Percentiles rank a stretch among this genome's conserved stretches.
Conservation (phyloP, 2,113 vertebrate genomes). For the Salvelinus namaycush region DNA sequence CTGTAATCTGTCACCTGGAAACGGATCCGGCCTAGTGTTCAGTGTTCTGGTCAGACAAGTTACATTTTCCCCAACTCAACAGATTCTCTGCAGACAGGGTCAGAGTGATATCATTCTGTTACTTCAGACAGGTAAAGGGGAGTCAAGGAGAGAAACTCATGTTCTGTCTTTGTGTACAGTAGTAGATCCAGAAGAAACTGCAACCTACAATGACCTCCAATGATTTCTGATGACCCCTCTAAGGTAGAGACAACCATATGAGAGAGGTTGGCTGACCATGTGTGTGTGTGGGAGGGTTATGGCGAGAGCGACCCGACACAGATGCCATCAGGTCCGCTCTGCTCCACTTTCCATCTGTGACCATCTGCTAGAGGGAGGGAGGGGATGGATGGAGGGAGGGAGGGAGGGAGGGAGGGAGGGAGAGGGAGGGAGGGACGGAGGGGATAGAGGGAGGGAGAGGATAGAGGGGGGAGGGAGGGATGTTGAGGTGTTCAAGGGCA, state of each 20-base stretch:
- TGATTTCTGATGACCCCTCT: too few relatives aligned
- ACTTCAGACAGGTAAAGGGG: too few relatives aligned
- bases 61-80: slow-evolving; percentile 18
- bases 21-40: slow-evolving; percentile 44
- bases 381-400: neutral
- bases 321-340: slow-evolving; percentile 48
- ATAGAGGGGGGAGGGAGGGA: neutral
- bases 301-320: neutral
- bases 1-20: slow-evolving; percentile 58
- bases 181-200: too few relatives aligned
- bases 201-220: too few relatives aligned
- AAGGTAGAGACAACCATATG: neutral
- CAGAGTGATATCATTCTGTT: neutral
- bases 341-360: slow-evolving; percentile 45
- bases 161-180: too few relatives aligned
- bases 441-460: slow-evolving; percentile 22
- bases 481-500: neutral
- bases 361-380: slow-evolving; percentile 50
- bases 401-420: slow-evolving; percentile 1
- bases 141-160: too few relatives aligned
- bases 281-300: slow-evolving; percentile 15
- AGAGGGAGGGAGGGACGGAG: slow-evolving; percentile 5
- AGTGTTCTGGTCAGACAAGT: slow-evolving; percentile 25
- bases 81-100: neutral
- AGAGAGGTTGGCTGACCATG: neutral